Percentiles rank a stretch among this genome's conserved stretches.
These are phyloP conservation scores for Psilopsiagon aurifrons DNA, from an alignment of 2,113 vertebrate species.

Conservation along the genomic window DNA sequence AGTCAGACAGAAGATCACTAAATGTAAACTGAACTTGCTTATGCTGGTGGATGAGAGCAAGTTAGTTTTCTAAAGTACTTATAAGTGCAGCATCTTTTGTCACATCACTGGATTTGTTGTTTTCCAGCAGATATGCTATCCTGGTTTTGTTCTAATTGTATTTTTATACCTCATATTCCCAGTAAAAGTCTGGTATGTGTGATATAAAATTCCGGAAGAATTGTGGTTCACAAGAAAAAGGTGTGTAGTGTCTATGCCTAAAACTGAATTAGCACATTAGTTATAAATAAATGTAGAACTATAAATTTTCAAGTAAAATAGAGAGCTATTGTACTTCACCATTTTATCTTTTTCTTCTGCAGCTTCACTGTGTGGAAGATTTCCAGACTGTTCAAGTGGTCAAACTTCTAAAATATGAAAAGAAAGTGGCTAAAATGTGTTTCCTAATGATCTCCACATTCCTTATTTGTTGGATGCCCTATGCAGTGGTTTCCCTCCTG, in stretches of 20 bases:
- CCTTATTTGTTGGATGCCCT: constrained; percentile 90
- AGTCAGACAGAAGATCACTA: background rate
- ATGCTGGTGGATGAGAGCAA: background rate
- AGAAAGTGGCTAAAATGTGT: constrained; percentile 90
- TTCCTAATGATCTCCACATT: constrained; percentile 89
- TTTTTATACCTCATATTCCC: background rate
- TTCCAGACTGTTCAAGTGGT: constrained; percentile 89
- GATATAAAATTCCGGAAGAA: background rate
- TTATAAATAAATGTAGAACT: background rate
- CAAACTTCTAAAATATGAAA: constrained; percentile 90
- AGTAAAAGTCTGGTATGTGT: background rate
- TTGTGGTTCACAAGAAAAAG: background rate
- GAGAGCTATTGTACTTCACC: background rate
- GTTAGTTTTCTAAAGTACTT: background rate
- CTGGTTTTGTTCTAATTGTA: background rate
- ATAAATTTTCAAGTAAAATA: background rate
- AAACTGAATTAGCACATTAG: background rate
- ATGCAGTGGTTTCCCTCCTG: constrained; percentile 86
- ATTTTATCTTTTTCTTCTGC: background rate
- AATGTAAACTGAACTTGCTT: background rate
- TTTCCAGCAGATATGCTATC: background rate
- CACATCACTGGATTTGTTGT: background rate
- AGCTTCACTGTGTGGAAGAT: constrained; percentile 89
- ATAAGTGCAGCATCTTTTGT: background rate
- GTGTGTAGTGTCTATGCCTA: background rate